A percentile compares a stretch with the other conserved stretches of the same genome.
Evolutionary conservation across 37 sponge, comb jelly and placozoan species (phyloP).

Genomic region (Axinella damicornis): DNA sequence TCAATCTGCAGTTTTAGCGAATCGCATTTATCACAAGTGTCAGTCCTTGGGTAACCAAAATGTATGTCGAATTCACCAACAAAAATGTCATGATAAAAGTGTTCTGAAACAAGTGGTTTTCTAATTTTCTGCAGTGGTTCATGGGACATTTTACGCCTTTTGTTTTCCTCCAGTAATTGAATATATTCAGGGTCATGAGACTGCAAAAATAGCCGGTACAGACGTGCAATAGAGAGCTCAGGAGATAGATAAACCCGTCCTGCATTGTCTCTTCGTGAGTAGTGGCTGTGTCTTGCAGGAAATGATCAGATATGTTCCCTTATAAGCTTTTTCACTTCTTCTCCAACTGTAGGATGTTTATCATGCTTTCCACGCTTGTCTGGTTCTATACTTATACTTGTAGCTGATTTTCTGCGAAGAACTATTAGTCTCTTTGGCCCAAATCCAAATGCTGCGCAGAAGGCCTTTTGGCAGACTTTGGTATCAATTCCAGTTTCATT

Average conservation of each 20-base stretch:
- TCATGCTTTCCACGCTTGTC: conserved; percentile 55
- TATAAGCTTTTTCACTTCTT: conserved; percentile 13
- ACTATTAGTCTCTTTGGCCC: conserved; percentile 47
- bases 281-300: conserved; percentile 55
- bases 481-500: conserved; percentile 44
- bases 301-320: conserved; percentile 50
- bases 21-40: conserved; percentile 44
- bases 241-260: conserved; percentile 52
- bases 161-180: conserved; percentile 39
- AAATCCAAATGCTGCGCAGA: conserved; percentile 57
- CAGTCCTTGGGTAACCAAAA: conserved; percentile 54
- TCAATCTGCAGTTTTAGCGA: conserved; percentile 14
- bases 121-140: conserved; percentile 30
- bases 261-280: conserved; percentile 52
- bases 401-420: conserved; percentile 36
- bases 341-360: conserved; percentile 16
- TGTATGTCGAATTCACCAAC: conserved; percentile 59
- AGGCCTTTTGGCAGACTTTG: conserved; percentile 59
- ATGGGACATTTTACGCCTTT: conserved; percentile 34
- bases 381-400: conserved; percentile 16
- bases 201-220: conserved; percentile 39
- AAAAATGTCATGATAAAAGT: conserved; percentile 64
- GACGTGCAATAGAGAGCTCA: conserved; percentile 57
- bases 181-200: conserved; percentile 63
- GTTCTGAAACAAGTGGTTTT: conserved; percentile 66